Evolutionary conservation across 2,113 vertebrate genomes (phyloP).

Genomic region (Oncorhynchus masou): DNA sequence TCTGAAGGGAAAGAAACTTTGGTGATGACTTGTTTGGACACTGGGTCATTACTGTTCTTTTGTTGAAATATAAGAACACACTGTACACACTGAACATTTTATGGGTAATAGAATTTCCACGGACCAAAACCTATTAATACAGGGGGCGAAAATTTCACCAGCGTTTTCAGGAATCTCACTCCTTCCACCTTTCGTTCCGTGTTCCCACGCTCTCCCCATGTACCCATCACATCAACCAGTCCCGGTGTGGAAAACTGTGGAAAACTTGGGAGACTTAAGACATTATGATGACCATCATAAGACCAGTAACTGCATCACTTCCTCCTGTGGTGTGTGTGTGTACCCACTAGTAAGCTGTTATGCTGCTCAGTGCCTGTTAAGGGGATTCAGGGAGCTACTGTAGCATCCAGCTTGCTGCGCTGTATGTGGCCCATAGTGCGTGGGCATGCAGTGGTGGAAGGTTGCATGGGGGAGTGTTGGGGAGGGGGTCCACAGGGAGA

Average conservation of each 20-base stretch:
- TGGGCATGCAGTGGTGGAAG: slow-evolving; percentile 19
- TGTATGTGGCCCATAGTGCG: slow-evolving; percentile 22
- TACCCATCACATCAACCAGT: slow-evolving; percentile 38
- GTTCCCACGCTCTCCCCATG: slow-evolving; percentile 73
- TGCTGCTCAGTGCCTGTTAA: slow-evolving; percentile 34
- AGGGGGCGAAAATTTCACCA: slow-evolving; percentile 76
- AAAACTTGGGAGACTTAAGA: no score
- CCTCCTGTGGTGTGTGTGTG: slow-evolving; percentile 1
- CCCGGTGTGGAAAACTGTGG: background rate
- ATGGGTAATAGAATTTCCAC: slow-evolving; percentile 95
- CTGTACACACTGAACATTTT: slow-evolving; percentile 80
- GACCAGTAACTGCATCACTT: background rate
- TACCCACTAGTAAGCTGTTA: slow-evolving; percentile 25
- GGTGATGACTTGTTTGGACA: slow-evolving; percentile 59
- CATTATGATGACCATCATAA: background rate
- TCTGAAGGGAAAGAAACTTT: slow-evolving; percentile 48
- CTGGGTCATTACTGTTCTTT: slow-evolving; percentile 56
- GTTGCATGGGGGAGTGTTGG: slow-evolving; percentile 17
- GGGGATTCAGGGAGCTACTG: slow-evolving; percentile 40
- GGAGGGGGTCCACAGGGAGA: slow-evolving; percentile 65
- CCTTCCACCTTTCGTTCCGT: slow-evolving; percentile 67
- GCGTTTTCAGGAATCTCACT: slow-evolving; percentile 78
- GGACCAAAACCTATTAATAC: slow-evolving; percentile 86
- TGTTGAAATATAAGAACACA: slow-evolving; percentile 75
- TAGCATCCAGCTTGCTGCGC: slow-evolving; percentile 45